Percentiles rank a stretch among this genome's conserved stretches.
Conservation (phyloP, 2,797 vertebrate species). For the Neoniphon sammara region DNA sequence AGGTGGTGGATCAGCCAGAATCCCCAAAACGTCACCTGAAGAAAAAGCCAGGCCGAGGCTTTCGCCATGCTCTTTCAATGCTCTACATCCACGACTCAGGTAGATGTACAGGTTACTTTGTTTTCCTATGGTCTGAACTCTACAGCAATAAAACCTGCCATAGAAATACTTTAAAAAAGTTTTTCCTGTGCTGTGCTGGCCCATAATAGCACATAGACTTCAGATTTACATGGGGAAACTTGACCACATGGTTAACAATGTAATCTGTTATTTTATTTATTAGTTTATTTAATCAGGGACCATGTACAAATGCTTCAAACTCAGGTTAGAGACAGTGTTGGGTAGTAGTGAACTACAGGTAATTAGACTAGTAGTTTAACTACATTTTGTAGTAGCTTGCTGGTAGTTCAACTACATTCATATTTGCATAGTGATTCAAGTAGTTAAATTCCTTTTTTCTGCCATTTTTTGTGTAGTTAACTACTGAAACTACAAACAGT, state of each 20-base stretch:
- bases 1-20: slow-evolving; percentile 46
- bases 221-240: neutral
- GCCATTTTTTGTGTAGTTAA: too few species aligned
- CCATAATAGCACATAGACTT: neutral
- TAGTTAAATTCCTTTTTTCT: neutral
- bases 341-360: too few species aligned
- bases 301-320: too few species aligned
- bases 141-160: neutral
- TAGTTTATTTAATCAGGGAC: too few species aligned
- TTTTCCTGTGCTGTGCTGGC: too few species aligned
- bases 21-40: slow-evolving; percentile 35
- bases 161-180: too few species aligned
- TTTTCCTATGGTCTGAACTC: neutral
- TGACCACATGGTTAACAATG: neutral
- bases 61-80: slow-evolving; percentile 58
- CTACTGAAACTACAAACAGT: too few species aligned
- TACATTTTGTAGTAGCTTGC: too few species aligned
- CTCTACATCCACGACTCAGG: slow-evolving; percentile 74
- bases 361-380: too few species aligned
- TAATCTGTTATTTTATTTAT: neutral
- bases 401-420: slow-evolving; percentile 11
- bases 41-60: slow-evolving; percentile 66
- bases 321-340: too few species aligned
- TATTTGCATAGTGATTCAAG: slow-evolving; percentile 15
- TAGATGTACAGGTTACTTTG: slow-evolving; percentile 17